A percentile compares a stretch with the other conserved stretches of the same genome.
These are phyloP conservation scores for Hydropotes inermis DNA, from an alignment of 2,113 vertebrate species.

Conservation along the genomic window DNA sequence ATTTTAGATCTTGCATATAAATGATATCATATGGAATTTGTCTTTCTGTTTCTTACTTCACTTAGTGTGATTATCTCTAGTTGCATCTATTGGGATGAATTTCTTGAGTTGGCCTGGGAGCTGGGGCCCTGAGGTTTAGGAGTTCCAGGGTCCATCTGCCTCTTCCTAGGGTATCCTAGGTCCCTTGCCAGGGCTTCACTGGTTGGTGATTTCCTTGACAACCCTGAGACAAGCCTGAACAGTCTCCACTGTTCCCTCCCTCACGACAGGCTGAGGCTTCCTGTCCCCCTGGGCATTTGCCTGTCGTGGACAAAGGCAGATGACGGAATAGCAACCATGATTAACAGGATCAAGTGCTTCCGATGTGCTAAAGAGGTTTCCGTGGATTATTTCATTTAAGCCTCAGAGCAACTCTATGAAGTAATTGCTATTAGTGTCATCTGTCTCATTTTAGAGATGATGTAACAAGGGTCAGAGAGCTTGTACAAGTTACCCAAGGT, in stretches of 20 bases:
- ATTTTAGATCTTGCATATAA: neutral
- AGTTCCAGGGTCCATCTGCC: neutral
- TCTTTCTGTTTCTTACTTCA: neutral
- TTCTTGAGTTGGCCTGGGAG: neutral
- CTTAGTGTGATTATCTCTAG: neutral
- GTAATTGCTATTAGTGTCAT: conserved; percentile 44
- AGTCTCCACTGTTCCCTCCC: neutral
- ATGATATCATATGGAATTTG: neutral
- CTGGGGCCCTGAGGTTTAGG: neutral
- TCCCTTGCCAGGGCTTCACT: neutral
- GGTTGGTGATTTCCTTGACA: neutral
- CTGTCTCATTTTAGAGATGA: conserved; percentile 61
- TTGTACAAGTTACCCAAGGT: conserved; percentile 28
- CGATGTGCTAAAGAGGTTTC: neutral
- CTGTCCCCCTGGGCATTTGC: neutral
- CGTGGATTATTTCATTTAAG: neutral
- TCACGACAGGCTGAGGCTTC: neutral
- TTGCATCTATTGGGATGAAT: neutral
- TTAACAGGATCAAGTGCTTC: neutral
- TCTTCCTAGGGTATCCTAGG: neutral
- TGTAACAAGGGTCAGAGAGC: neutral
- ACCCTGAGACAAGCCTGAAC: neutral
- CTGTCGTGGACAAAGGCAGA: neutral
- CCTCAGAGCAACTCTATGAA: conserved; percentile 46
- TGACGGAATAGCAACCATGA: neutral